Base-by-base conservation (phyloP, 1,140 invertebrate genomes). In the Saccostrea glomerata region DNA sequence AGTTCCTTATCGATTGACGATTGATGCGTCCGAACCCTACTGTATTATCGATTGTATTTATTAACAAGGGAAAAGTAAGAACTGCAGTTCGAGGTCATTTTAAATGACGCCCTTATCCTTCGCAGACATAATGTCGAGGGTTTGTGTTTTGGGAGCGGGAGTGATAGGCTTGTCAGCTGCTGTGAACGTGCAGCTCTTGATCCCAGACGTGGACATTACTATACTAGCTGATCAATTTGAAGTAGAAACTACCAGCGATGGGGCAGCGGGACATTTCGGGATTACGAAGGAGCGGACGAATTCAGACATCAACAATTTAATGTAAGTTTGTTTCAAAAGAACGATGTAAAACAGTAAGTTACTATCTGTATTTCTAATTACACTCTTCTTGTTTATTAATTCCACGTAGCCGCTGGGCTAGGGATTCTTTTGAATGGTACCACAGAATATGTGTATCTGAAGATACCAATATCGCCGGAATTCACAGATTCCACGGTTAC, bases 151-250 rank as follows among this genome's bases (percentile, higher is more conserved):
- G 56, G 97, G 97, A 30, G 96, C 95, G 13, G 97, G 97, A 83
- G 94, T 97, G 23, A 96, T 97, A 47, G 97, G 97, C n/a, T 88
- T 96, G n/a, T 95, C 96, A 15, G 94, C 96, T n/a, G 96, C 96
- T 2, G 86, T 96, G 0, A 94, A 95, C 12, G 93, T 97, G 13
- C 95, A 96, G 91, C 92, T 95, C 82, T 90, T 91, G 7, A 20
- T 89, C 2, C 66, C 82, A 82, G 40, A 56, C 47, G 63, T 73
- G 30, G 85, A 88, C 1, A 63, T 92, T 11, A 90, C 90, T 7
- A 56, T 92, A 20, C 87, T 92, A 20, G 86, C 90, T 60, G 90
- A 91, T 36, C 82, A 54, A n/a, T 91, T 91, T 82, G 70, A 86
- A 17, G 86, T 89, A 4, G 15, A 91, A 15, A 92, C 90, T 11